Evolutionary conservation across 1,140 invertebrate species (phyloP).

Genomic region (Neotoxoptera formosana): DNA sequence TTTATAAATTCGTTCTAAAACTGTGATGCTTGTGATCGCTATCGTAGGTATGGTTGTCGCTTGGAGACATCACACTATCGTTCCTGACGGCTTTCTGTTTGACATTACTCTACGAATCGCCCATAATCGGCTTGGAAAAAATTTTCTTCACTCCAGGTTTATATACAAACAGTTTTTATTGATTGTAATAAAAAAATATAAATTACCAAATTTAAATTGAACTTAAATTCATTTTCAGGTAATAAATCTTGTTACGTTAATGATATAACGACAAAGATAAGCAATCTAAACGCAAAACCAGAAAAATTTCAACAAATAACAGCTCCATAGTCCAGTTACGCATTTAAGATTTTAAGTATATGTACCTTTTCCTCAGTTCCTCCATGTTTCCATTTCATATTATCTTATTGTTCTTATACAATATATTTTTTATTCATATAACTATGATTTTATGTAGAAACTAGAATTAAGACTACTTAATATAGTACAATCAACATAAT

Average conservation of each 20-base stretch:
- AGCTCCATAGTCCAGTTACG: background rate
- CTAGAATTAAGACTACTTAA: background rate
- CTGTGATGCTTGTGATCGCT: constrained; percentile 48
- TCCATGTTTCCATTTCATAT: background rate
- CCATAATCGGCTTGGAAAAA: constrained; percentile 74
- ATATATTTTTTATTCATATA: background rate
- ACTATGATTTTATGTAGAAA: background rate
- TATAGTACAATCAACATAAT: background rate
- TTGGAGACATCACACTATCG: constrained; percentile 69
- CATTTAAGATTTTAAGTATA: background rate
- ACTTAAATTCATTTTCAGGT: constrained; percentile 16
- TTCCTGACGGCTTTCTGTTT: constrained; percentile 71
- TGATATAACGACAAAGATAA: background rate
- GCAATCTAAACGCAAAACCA: background rate
- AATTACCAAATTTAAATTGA: background rate
- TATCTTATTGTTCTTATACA: background rate
- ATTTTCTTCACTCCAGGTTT: constrained; percentile 67
- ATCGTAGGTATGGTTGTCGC: constrained; percentile 67
- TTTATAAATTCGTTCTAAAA: background rate
- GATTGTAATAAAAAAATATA: background rate
- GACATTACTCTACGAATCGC: constrained; percentile 74
- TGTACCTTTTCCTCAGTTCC: background rate
- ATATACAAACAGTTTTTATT: background rate
- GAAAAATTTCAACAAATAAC: constrained; percentile 40
- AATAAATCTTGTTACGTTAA: background rate